These are phyloP conservation scores for Siphlonurus alternatus DNA, from an alignment of 2,888 invertebrate species.

Conservation along the genomic window DNA sequence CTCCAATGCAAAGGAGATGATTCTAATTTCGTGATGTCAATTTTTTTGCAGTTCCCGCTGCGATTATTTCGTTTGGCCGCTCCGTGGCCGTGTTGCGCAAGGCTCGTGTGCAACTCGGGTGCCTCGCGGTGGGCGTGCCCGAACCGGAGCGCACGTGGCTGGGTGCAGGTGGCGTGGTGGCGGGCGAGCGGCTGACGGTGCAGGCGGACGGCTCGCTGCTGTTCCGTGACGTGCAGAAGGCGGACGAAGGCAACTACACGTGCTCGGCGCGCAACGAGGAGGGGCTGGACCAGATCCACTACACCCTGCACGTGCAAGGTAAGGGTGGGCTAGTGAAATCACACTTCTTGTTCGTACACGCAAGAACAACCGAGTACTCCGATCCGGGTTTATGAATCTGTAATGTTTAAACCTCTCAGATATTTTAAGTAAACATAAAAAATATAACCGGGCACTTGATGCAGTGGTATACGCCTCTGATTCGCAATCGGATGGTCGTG, in stretches of 20 bases:
- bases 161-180: constrained; percentile 10
- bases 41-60: constrained; percentile 15
- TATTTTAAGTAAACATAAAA: too few relatives aligned
- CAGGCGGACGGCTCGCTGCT: constrained; percentile 20
- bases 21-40: too few relatives aligned
- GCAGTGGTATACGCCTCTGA: too few relatives aligned
- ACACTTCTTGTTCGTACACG: too few relatives aligned
- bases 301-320: constrained; percentile 21
- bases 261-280: constrained; percentile 22
- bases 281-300: constrained; percentile 22
- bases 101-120: constrained; percentile 12
- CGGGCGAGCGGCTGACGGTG: constrained; percentile 3
- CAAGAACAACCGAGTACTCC: too few relatives aligned
- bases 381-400: too few relatives aligned
- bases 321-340: not conserved
- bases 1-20: too few relatives aligned
- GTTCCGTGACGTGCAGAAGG: constrained; percentile 19
- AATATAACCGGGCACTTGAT: too few relatives aligned
- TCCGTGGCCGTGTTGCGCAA: constrained; percentile 11
- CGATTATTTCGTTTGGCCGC: constrained; percentile 15
- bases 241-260: constrained; percentile 23
- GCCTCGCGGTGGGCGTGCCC: constrained; percentile 15
- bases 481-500: too few relatives aligned
- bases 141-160: constrained; percentile 18
- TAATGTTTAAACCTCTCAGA: too few relatives aligned